Conservation (phyloP, 2,113 vertebrate species). For the Turdus rufiventris region DNA sequence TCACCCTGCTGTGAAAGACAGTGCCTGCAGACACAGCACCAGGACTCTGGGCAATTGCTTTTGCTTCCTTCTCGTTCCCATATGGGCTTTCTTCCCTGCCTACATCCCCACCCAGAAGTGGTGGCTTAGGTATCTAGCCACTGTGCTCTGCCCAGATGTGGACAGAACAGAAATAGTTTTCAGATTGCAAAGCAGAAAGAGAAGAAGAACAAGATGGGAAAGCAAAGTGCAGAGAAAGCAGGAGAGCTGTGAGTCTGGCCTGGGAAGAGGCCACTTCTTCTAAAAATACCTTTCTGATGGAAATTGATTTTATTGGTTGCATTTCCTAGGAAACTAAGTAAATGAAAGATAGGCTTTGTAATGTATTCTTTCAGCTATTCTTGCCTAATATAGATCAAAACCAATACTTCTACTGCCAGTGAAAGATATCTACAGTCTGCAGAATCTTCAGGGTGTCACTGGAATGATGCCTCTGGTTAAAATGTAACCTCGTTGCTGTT, state of each 20-base stretch:
- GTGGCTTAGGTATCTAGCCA: not conserved
- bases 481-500: not conserved
- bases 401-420: not conserved
- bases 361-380: not conserved
- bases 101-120: not conserved
- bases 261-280: not conserved
- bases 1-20: fast-evolving
- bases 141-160: not conserved
- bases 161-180: not conserved
- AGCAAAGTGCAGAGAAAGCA: not conserved
- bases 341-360: not conserved
- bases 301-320: not conserved
- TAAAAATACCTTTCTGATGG: not conserved
- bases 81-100: not conserved
- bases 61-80: not conserved
- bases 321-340: not conserved
- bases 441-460: not conserved
- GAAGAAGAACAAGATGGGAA: not conserved
- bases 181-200: not conserved
- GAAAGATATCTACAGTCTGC: fast-evolving
- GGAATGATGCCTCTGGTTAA: not conserved
- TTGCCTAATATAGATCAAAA: not conserved
- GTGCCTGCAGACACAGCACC: not conserved
- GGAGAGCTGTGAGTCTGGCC: not conserved
- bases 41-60: not conserved